Evolutionary conservation across 1,140 invertebrate species (phyloP).

Genomic region (Neodiprion virginianus): DNA sequence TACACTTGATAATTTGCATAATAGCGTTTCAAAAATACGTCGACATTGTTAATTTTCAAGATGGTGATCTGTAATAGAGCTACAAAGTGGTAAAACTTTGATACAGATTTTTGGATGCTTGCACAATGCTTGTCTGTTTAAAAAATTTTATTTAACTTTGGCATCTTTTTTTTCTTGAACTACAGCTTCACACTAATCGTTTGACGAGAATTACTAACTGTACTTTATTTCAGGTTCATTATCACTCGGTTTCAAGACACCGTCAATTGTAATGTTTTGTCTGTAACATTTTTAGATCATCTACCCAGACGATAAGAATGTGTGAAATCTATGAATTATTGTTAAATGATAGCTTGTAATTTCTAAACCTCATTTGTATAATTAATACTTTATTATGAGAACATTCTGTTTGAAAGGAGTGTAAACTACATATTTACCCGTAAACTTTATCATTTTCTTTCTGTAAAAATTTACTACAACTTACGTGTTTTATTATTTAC

Average conservation of each 20-base stretch:
- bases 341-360: conserved; percentile 18
- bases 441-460: conserved; percentile 42
- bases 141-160: too few species aligned
- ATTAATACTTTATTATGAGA: conserved; percentile 18
- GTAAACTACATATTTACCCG: conserved; percentile 29
- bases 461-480: conserved; percentile 47
- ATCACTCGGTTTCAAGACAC: background rate
- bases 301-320: background rate
- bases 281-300: background rate
- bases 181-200: background rate
- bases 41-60: background rate
- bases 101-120: background rate
- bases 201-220: background rate
- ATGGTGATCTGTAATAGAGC: background rate
- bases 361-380: conserved; percentile 16
- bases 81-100: background rate
- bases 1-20: background rate
- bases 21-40: background rate
- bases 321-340: conserved; percentile 18
- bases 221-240: conserved; percentile 34
- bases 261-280: background rate
- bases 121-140: too few species aligned
- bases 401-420: conserved; percentile 26
- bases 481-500: conserved; percentile 43
- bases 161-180: background rate